Conservation (phyloP, 2,113 vertebrate genomes). For the Marcusenius ussheri region DNA sequence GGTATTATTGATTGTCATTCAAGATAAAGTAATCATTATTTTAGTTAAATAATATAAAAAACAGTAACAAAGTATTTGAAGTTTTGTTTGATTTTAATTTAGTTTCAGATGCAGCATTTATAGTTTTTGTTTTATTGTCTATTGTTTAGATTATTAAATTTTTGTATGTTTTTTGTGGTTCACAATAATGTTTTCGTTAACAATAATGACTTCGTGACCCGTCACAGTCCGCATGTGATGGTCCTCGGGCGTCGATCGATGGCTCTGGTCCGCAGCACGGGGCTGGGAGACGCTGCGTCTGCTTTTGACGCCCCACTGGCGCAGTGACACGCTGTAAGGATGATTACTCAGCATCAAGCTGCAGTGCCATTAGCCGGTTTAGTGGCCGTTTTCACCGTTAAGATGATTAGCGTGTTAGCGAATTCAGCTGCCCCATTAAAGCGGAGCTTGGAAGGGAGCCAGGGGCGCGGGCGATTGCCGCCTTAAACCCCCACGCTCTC, state of each 20-base stretch:
- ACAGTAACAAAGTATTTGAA: too few relatives aligned
- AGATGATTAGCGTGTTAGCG: not conserved
- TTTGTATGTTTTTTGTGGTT: too few relatives aligned
- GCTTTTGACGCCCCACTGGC: not conserved
- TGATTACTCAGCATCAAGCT: not conserved
- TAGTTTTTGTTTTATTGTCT: not conserved
- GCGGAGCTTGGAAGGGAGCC: not conserved
- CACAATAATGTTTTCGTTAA: too few relatives aligned
- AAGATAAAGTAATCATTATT: too few relatives aligned
- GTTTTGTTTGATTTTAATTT: too few relatives aligned
- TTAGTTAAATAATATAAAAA: too few relatives aligned
- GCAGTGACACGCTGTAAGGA: not conserved
- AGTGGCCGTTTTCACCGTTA: not conserved
- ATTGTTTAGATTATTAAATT: not conserved
- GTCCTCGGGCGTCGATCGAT: not conserved
- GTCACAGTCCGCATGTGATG: too few relatives aligned
- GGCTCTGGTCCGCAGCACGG: not conserved
- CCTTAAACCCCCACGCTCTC: not conserved
- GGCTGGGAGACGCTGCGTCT: not conserved
- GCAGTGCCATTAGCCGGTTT: not conserved
- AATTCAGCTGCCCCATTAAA: not conserved
- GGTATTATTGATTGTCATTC: too few relatives aligned
- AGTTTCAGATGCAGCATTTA: too few relatives aligned
- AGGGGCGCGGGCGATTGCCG: not conserved
- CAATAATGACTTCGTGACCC: too few relatives aligned